Base-by-base conservation (phyloP, 2,113 vertebrate genomes). In the Hymenochirus boettgeri region DNA sequence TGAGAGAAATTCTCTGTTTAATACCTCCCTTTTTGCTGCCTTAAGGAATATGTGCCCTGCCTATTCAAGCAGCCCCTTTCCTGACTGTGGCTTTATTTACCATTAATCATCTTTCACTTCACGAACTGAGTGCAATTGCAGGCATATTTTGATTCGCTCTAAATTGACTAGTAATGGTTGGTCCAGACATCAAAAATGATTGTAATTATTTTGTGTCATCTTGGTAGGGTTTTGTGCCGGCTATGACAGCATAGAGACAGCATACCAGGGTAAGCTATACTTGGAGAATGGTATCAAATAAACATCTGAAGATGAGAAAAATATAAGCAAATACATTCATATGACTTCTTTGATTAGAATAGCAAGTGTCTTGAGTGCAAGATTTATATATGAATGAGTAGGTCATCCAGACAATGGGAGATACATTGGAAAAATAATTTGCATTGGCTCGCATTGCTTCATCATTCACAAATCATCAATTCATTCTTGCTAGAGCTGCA, bases 81-180 rank as follows among this genome's bases (percentile, higher is more conserved):
- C 63, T 74, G 54, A 54, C 57, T 60, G 47, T 62, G 74, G 72
- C 72, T 78, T 74, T 70, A 72, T 72, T 79, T 72, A 75, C 69
- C 73, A 64, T 52, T 71, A 71, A 80, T 71, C 15, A 5, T 53
- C 71, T 71, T 74, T 70, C 56, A 62, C 60, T 69, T 62, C 17
- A 12, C 29, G 56, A 73, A 53, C 24, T 4, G 29, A 78, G 59
- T 13, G 53, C 62, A 65, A 66, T 71, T 61, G 54, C 70, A 70
- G 71, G 66, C 42, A 45, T 59, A 46, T 75, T 76, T 73, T 77
- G 72, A 74, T 80, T 72, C 64, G 57, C 57, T 75, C 70, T 58
- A 62, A 74, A 74, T 5, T 23, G 72, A 74, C 69, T 23, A 55
- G 60, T 73, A 74, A 75, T 10, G 37, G 76, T 37, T 33, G 29